Evolutionary conservation across 2,113 vertebrate genomes (phyloP).

Genomic region (Clarias magur): DNA sequence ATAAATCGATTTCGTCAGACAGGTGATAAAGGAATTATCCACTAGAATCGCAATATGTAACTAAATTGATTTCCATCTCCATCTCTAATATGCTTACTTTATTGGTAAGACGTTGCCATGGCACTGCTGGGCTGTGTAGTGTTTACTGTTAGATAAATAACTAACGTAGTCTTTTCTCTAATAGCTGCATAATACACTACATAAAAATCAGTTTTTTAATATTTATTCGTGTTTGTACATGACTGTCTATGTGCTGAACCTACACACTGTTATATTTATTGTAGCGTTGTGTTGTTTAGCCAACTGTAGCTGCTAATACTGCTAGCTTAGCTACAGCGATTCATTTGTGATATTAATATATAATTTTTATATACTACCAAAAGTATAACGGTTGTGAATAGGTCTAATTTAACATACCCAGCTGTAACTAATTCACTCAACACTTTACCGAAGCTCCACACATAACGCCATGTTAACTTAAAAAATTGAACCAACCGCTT

Average conservation of each 20-base stretch:
- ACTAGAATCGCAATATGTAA: too few species aligned
- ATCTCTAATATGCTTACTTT: too few species aligned
- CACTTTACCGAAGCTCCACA: not conserved
- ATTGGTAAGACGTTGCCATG: not conserved
- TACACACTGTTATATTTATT: not conserved
- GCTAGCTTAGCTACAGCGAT: not conserved
- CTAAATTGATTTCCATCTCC: too few species aligned
- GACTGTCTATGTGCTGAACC: not conserved
- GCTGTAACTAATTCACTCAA: not conserved
- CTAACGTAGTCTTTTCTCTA: not conserved
- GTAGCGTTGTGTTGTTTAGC: too few species aligned
- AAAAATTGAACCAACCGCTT: slow-evolving; percentile 10
- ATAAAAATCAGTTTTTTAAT: not conserved
- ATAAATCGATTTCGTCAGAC: too few species aligned
- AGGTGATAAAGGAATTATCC: too few species aligned
- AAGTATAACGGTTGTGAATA: not conserved
- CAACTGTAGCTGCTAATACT: not conserved
- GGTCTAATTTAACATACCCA: not conserved
- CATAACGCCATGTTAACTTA: not conserved
- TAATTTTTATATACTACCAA: not conserved
- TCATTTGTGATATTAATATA: not conserved
- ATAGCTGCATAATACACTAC: not conserved
- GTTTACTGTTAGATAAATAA: not conserved
- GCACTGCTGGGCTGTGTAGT: not conserved
- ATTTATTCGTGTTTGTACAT: not conserved